Evolutionary conservation across 2,888 invertebrate species (phyloP).

Genomic region (Carabus problematicus): DNA sequence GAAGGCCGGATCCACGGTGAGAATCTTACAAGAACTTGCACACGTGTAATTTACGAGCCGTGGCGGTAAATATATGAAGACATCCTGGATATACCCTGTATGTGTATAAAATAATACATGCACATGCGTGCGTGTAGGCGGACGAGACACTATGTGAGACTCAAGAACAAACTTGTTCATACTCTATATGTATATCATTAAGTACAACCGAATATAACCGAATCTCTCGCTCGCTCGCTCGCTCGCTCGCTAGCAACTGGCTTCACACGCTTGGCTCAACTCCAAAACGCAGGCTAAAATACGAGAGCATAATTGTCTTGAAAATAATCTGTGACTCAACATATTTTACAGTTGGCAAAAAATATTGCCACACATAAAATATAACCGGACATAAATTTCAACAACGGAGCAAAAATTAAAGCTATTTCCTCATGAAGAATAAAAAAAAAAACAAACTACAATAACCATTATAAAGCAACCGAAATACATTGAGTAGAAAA

Average conservation of each 20-base stretch:
- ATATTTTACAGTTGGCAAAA: constrained; percentile 32
- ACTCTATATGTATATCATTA: too few species aligned
- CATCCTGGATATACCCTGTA: constrained; percentile 4
- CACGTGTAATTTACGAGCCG: constrained; percentile 16
- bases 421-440: constrained; percentile 25
- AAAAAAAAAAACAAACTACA: constrained; percentile 14
- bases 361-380: constrained; percentile 18
- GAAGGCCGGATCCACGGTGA: background rate
- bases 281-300: constrained; percentile 29
- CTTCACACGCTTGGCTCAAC: constrained; percentile 19
- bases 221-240: too few species aligned
- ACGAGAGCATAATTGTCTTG: constrained; percentile 37
- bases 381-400: constrained; percentile 29
- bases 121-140: too few species aligned
- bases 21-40: background rate
- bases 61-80: constrained; percentile 24
- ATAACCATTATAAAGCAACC: background rate
- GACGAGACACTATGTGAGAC: too few species aligned
- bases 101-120: too few species aligned
- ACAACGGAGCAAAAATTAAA: constrained; percentile 19
- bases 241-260: too few species aligned
- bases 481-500: too few species aligned
- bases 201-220: too few species aligned
- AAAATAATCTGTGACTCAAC: constrained; percentile 38
- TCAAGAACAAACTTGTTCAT: background rate